Conservation (phyloP, 1,140 invertebrate genomes). For the Drosophila lacertosa region DNA sequence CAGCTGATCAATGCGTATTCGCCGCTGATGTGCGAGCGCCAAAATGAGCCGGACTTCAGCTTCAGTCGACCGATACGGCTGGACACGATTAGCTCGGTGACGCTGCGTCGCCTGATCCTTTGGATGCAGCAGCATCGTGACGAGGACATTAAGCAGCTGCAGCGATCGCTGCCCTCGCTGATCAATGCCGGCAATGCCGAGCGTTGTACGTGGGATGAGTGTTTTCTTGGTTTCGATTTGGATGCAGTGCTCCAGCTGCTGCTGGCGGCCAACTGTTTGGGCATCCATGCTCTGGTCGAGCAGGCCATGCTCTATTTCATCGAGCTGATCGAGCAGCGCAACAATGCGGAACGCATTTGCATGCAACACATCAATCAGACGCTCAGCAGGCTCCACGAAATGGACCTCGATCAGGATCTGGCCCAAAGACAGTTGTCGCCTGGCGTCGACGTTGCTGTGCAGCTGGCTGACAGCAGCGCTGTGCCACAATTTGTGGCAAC, state of each 20-base stretch:
- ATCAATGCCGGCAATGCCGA: neutral
- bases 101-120: conserved; percentile 18
- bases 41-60: conserved; percentile 6
- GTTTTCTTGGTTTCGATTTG: conserved; percentile 12
- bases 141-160: conserved; percentile 10
- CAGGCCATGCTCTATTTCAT: conserved; percentile 22
- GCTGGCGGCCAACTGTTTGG: conserved; percentile 41
- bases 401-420: too few relatives aligned
- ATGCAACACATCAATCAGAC: conserved; percentile 1
- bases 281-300: conserved; percentile 23
- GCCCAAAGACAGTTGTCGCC: neutral
- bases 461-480: neutral
- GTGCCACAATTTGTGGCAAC: neutral
- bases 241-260: conserved; percentile 33
- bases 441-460: neutral
- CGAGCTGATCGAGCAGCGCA: conserved; percentile 17
- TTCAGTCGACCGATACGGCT: conserved; percentile 23
- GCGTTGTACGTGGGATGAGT: conserved; percentile 28
- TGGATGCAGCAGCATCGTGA: conserved; percentile 50
- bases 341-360: neutral
- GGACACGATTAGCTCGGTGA: conserved; percentile 26
- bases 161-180: neutral
- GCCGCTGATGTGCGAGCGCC: neutral
- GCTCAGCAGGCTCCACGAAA: neutral
- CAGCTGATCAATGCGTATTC: conserved; percentile 38